Percentiles rank a stretch among this genome's conserved stretches.
These are phyloP conservation scores for Lobophora halterata DNA, from an alignment of 2,888 invertebrate genomes.

Conservation along the genomic window DNA sequence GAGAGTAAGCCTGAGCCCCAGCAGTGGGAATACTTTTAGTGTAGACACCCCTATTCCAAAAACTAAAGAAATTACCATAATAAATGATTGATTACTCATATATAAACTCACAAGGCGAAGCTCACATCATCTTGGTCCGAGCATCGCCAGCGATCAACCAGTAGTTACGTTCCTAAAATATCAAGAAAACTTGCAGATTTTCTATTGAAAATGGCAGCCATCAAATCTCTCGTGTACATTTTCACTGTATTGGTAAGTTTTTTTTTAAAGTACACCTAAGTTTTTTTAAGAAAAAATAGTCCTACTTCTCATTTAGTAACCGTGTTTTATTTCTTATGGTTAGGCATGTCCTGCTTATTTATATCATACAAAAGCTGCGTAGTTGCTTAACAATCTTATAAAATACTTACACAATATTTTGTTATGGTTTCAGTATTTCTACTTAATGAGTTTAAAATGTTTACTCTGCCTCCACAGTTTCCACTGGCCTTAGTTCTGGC, in stretches of 20 bases:
- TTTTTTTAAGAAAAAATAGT: too few species aligned
- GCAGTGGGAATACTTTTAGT: too few species aligned
- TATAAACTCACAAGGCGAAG: conserved; percentile 18
- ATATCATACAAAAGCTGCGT: too few species aligned
- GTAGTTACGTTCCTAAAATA: not conserved
- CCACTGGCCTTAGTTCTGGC: conserved; percentile 8
- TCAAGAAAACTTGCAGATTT: conserved; percentile 13
- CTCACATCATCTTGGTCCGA: conserved; percentile 13
- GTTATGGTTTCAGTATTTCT: too few species aligned
- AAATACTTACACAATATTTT: too few species aligned
- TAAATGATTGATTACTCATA: conserved; percentile 16
- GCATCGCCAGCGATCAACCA: conserved; percentile 6
- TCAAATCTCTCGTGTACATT: conserved; percentile 23
- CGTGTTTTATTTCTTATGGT: too few species aligned
- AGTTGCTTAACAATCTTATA: too few species aligned
- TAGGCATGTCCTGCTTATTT: not conserved
- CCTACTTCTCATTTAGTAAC: too few species aligned
- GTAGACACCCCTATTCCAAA: conserved; percentile 14
- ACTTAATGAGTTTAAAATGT: not conserved
- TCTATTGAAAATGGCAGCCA: conserved; percentile 22
- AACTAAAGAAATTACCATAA: conserved; percentile 23
- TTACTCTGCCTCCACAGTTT: conserved; percentile 6
- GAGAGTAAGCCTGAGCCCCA: too few species aligned
- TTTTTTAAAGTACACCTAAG: not conserved
- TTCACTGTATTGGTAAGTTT: conserved; percentile 38